phyloP scores from a whole-genome alignment of 2,888 invertebrate species.

The Zele albiditarsus region DNA sequence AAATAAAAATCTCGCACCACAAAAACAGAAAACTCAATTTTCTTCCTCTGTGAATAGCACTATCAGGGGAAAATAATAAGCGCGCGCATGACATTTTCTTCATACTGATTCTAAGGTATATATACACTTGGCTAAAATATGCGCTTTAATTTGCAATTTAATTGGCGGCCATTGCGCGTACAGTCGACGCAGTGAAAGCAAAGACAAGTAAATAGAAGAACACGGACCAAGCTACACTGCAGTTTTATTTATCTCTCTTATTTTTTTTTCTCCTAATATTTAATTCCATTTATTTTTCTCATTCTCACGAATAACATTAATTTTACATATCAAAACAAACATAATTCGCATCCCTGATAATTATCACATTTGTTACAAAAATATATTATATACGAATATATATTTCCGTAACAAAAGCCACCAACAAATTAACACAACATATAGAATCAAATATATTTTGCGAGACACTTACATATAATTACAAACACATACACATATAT shows the following conservation, averaged over 20 bases:
- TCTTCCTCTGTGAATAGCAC: constrained; percentile 12
- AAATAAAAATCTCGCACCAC: constrained; percentile 12
- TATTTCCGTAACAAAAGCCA: neutral
- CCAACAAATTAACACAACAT: neutral
- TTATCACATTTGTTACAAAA: neutral
- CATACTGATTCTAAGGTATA: constrained; percentile 14
- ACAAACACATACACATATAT: neutral
- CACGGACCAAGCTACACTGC: no score
- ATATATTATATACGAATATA: neutral
- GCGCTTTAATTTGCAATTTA: constrained; percentile 45
- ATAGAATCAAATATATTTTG: neutral
- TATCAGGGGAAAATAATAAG: no score
- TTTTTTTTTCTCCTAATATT: no score
- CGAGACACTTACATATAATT: neutral
- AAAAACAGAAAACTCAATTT: constrained; percentile 40
- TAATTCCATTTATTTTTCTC: neutral
- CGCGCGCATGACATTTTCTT: neutral
- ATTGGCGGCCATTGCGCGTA: constrained; percentile 23
- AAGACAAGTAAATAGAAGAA: neutral
- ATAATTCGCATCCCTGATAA: neutral
- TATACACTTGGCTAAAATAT: constrained; percentile 29
- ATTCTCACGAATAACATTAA: neutral
- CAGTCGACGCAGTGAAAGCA: neutral
- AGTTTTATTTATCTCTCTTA: no score
- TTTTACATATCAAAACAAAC: no score